Conservation (phyloP, 2,888 invertebrate species). For the Orchesella flavescens region DNA sequence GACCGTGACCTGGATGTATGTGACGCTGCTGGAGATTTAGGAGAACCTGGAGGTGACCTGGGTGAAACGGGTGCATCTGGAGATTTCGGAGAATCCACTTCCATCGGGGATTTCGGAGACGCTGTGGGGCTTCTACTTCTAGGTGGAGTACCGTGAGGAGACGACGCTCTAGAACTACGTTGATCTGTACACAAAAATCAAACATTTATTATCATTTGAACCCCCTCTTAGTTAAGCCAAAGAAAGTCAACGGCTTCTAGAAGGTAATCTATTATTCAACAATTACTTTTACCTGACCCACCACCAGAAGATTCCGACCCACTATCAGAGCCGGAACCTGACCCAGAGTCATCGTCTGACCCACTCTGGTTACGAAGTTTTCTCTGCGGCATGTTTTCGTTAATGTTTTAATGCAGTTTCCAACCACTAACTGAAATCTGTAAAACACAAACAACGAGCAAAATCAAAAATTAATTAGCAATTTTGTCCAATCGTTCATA, state of each 20-base stretch:
- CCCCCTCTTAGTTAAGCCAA: no score
- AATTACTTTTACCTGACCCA: conserved; percentile 25
- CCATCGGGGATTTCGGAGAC: conserved; percentile 44
- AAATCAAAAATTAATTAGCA: no score
- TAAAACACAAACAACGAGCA: no score
- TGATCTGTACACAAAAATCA: neutral
- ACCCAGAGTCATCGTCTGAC: conserved; percentile 49
- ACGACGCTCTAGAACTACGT: conserved; percentile 55
- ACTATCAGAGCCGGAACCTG: conserved; percentile 38
- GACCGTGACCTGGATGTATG: conserved; percentile 59
- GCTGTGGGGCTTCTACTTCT: conserved; percentile 29
- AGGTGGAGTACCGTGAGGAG: conserved; percentile 32
- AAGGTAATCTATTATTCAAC: no score
- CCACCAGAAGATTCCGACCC: conserved; percentile 20
- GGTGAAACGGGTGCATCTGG: conserved; percentile 13
- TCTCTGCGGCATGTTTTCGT: conserved; percentile 9
- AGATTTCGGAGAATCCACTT: conserved; percentile 18
- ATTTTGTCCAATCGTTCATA: no score
- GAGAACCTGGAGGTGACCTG: conserved; percentile 32
- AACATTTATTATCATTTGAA: no score
- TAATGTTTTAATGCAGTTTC: no score
- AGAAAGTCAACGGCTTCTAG: no score
- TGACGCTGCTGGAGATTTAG: conserved; percentile 26
- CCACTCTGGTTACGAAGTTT: conserved; percentile 9
- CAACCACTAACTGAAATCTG: no score